A percentile compares a stretch with the other conserved stretches of the same genome.
These are phyloP conservation scores for Leptogaster cylindrica DNA, from an alignment of 2,888 invertebrate genomes.

Conservation along the genomic window DNA sequence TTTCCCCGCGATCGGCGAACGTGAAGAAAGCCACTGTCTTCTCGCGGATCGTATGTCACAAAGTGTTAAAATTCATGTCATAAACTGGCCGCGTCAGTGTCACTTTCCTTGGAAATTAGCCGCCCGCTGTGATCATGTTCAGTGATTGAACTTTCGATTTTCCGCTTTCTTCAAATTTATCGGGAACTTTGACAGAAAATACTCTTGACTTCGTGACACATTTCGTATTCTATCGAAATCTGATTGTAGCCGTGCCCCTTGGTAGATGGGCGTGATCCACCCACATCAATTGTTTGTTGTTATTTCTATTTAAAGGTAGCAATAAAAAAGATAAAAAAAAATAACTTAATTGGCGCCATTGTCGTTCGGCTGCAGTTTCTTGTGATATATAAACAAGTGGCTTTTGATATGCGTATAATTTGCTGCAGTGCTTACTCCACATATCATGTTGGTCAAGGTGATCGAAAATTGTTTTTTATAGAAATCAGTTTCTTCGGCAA, in stretches of 20 bases:
- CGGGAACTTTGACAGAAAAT: no score
- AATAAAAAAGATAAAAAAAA: background rate
- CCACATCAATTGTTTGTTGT: no score
- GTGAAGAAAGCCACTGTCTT: no score
- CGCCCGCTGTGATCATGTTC: background rate
- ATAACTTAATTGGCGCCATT: background rate
- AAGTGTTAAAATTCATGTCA: constrained; percentile 22
- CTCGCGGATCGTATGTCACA: constrained; percentile 16
- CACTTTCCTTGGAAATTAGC: constrained; percentile 7
- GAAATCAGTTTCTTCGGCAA: constrained; percentile 25
- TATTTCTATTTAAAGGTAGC: background rate
- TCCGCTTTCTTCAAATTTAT: constrained; percentile 24
- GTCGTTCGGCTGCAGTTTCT: background rate
- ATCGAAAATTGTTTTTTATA: constrained; percentile 12
- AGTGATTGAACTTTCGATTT: constrained; percentile 19
- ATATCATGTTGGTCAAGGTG: constrained; percentile 35
- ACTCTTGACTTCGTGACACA: no score
- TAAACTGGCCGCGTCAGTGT: background rate
- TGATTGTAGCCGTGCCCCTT: no score
- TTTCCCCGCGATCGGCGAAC: no score
- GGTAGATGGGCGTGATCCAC: no score
- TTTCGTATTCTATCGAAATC: no score
- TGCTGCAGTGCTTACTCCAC: constrained; percentile 29
- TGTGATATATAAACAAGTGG: background rate
- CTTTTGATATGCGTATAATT: constrained; percentile 3